phyloP scores from a whole-genome alignment of 2,888 invertebrate species.

The Onthophagus sagittarius region DNA sequence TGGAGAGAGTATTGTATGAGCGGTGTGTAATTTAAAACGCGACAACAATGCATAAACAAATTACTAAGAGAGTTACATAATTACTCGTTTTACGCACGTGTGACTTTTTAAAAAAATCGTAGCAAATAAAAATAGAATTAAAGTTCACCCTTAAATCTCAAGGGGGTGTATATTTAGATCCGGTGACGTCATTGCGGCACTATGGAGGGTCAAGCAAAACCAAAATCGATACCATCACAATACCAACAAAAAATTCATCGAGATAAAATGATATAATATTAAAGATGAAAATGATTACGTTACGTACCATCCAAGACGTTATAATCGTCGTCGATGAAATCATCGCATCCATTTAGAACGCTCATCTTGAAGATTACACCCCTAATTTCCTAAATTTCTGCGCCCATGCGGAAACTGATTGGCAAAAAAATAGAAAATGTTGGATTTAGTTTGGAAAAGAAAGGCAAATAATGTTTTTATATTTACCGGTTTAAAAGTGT shows the following conservation, averaged over 20 bases:
- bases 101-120: not conserved
- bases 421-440: too few species aligned
- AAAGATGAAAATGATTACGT: not conserved
- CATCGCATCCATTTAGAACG: not conserved
- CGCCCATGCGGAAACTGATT: not conserved
- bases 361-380: not conserved
- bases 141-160: not conserved
- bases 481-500: not conserved
- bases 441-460: too few species aligned
- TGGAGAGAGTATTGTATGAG: not conserved
- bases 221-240: not conserved
- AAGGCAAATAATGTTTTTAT: not conserved
- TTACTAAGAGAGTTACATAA: not conserved
- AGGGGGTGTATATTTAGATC: not conserved
- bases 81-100: not conserved
- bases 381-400: not conserved
- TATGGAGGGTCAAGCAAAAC: not conserved
- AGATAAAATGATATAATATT: too few species aligned
- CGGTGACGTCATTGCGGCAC: not conserved
- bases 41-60: not conserved
- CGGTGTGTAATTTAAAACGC: not conserved
- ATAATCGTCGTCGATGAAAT: not conserved
- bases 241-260: not conserved
- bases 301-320: not conserved
- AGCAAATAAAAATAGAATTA: not conserved